These are phyloP conservation scores for Dendroctonus ponderosae DNA, from an alignment of 1,140 invertebrate species.

Conservation along the genomic window DNA sequence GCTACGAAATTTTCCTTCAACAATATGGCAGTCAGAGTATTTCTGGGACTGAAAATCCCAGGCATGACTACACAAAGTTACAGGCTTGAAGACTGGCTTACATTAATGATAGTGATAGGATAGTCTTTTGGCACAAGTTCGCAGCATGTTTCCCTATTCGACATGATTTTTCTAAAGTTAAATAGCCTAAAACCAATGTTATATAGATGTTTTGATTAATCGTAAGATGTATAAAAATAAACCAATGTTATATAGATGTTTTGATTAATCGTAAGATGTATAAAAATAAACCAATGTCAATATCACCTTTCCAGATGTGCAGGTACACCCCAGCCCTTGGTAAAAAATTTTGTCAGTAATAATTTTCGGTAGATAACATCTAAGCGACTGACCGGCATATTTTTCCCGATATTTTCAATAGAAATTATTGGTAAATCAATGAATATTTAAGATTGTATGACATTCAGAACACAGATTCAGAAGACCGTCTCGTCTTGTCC, in stretches of 20 bases:
- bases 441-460: no score
- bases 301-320: conserved; percentile 82
- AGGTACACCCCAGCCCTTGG: conserved; percentile 94
- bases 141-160: conserved; percentile 78
- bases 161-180: conserved; percentile 84
- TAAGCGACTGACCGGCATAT: conserved; percentile 73
- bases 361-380: conserved; percentile 89
- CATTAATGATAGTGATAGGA: conserved; percentile 87
- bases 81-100: conserved; percentile 51
- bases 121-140: conserved; percentile 79
- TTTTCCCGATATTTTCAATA: neutral
- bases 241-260: neutral
- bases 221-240: neutral
- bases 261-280: neutral
- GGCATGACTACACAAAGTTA: neutral
- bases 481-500: no score
- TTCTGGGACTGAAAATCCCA: conserved; percentile 23
- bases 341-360: conserved; percentile 90
- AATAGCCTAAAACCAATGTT: conserved; percentile 71
- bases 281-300: conserved; percentile 2
- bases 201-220: neutral
- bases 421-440: neutral
- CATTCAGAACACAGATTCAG: no score
- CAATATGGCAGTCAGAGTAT: conserved; percentile 69
- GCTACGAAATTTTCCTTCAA: conserved; percentile 87